These are phyloP conservation scores for Calameuta filiformis DNA, from an alignment of 2,888 invertebrate species.

Conservation along the genomic window DNA sequence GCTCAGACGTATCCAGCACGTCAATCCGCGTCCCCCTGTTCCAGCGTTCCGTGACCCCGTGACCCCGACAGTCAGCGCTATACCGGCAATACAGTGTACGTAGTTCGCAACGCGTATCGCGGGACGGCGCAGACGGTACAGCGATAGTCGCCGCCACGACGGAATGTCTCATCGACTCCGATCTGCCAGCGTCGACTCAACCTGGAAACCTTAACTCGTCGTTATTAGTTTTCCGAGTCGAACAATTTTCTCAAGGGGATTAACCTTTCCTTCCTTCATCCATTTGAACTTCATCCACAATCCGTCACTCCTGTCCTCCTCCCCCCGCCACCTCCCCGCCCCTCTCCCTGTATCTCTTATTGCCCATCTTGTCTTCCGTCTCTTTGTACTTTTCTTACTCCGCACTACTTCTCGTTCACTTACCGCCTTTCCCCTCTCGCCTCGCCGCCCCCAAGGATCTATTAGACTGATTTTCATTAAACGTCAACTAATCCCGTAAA, in stretches of 20 bases:
- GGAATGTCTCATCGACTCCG: not conserved
- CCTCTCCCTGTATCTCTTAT: not conserved
- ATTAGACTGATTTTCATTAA: not conserved
- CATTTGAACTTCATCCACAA: not conserved
- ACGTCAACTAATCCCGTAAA: not conserved
- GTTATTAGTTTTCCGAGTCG: not conserved
- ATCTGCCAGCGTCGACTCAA: not conserved
- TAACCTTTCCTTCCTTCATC: not conserved
- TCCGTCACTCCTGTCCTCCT: not conserved
- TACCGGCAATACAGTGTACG: not conserved
- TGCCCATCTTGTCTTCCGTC: not conserved
- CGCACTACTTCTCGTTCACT: not conserved
- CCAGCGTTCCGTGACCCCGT: not conserved
- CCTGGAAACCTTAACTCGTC: not conserved
- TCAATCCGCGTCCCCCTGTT: not conserved
- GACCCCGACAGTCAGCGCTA: not conserved
- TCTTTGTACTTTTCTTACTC: not conserved
- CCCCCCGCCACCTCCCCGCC: too few relatives aligned
- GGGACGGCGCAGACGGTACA: not conserved
- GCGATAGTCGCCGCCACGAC: not conserved
- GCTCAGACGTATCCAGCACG: not conserved
- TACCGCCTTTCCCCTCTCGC: not conserved
- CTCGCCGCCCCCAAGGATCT: too few relatives aligned
- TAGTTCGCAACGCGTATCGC: not conserved
- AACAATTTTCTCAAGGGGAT: not conserved